A percentile compares a stretch with the other conserved stretches of the same genome.
Conservation (phyloP, 2,113 vertebrate genomes). For the Cyanoramphus novaezelandiae region DNA sequence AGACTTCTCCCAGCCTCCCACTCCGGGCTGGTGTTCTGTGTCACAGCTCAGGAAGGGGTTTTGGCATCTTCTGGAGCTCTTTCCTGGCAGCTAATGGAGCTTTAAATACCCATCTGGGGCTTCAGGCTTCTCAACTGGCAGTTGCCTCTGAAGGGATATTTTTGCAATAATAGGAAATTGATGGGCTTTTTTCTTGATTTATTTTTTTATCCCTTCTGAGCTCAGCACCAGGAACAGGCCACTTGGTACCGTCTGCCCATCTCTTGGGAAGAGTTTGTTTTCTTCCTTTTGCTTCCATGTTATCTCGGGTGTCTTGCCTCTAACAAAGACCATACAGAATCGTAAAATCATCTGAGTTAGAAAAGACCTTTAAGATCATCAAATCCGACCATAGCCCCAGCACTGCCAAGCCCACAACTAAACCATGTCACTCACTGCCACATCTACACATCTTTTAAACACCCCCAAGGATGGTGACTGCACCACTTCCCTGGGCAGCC, state of each 20-base stretch:
- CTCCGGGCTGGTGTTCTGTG: background rate
- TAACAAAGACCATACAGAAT: background rate
- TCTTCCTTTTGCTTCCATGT: conserved; percentile 9
- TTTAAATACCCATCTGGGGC: conserved; percentile 29
- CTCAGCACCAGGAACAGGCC: background rate
- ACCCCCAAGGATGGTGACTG: background rate
- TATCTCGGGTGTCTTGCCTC: background rate
- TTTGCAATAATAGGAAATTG: conserved; percentile 7
- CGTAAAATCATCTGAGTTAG: background rate
- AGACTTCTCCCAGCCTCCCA: background rate
- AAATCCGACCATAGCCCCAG: background rate
- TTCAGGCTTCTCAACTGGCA: background rate
- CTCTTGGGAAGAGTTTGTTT: conserved; percentile 22
- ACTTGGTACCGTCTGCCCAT: background rate
- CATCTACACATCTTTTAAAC: fast-evolving
- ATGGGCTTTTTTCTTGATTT: background rate
- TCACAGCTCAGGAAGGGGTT: background rate
- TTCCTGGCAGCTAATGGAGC: conserved; percentile 48
- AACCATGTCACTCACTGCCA: too few relatives aligned
- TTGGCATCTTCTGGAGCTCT: conserved; percentile 23
- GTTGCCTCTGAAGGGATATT: background rate
- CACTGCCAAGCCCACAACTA: background rate
- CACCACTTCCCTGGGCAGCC: background rate
- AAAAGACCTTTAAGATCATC: background rate
- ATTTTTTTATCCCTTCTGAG: background rate